These are phyloP conservation scores for Tichodroma muraria DNA, from an alignment of 2,113 vertebrate species.

Conservation along the genomic window DNA sequence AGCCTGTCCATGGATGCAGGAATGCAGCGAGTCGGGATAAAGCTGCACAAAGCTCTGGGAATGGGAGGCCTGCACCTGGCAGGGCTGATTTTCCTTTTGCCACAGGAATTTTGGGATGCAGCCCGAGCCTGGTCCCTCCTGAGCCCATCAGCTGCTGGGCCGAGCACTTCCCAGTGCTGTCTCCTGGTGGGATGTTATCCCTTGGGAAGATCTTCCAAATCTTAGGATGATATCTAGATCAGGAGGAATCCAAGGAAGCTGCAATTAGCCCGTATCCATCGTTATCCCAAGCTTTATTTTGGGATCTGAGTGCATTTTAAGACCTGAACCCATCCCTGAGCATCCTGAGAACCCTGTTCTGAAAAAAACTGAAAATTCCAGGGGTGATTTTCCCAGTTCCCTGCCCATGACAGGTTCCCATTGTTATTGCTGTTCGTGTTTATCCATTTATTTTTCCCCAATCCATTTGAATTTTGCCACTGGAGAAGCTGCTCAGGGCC, in stretches of 20 bases:
- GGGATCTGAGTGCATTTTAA: background rate
- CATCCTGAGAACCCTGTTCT: background rate
- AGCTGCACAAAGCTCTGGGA: background rate
- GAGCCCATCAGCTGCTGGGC: background rate
- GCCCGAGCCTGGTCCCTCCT: rapidly evolving
- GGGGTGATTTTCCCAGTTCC: background rate
- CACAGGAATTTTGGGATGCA: background rate
- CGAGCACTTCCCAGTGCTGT: rapidly evolving
- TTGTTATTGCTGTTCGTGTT: too few relatives aligned
- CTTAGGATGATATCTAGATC: background rate
- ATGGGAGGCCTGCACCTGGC: background rate
- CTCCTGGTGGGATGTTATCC: background rate
- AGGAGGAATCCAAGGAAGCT: background rate
- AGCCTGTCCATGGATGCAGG: background rate
- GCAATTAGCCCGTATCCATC: background rate
- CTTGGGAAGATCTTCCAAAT: background rate
- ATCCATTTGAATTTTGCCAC: too few relatives aligned
- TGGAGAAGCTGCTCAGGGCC: too few relatives aligned
- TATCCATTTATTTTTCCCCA: too few relatives aligned
- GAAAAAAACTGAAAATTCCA: background rate
- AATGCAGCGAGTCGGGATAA: background rate
- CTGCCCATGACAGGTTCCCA: background rate
- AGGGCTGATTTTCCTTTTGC: background rate
- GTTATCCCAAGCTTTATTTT: background rate
- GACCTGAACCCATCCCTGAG: background rate